These are phyloP conservation scores for Delphinapterus leucas DNA, from an alignment of 2,113 vertebrate species.

Conservation along the genomic window DNA sequence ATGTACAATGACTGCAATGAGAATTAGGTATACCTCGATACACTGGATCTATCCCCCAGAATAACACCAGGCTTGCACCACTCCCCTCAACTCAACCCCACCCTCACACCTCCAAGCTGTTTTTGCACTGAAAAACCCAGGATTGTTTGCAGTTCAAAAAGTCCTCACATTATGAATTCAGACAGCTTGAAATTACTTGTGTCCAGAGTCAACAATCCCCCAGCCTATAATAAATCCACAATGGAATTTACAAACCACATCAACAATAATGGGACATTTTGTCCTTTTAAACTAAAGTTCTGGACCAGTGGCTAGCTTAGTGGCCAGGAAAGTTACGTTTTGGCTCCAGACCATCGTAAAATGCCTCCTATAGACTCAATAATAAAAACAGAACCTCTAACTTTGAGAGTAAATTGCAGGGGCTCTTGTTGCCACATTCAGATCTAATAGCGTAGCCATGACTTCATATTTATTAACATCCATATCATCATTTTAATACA, in stretches of 20 bases:
- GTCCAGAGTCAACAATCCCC: not conserved
- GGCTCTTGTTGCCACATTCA: slow-evolving; percentile 64
- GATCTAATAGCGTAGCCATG: slow-evolving; percentile 69
- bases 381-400: slow-evolving; percentile 29
- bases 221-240: not conserved
- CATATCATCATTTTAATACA: slow-evolving; percentile 77
- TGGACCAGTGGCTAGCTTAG: not conserved
- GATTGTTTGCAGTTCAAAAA: not conserved
- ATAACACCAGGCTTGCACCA: not conserved
- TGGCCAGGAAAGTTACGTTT: not conserved
- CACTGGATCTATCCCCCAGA: not conserved
- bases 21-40: not conserved
- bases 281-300: slow-evolving; percentile 36
- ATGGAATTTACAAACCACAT: slow-evolving; percentile 23
- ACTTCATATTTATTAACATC: slow-evolving; percentile 80
- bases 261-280: not conserved
- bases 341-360: not conserved
- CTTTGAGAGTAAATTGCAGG: not conserved
- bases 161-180: slow-evolving; percentile 3
- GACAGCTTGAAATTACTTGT: slow-evolving; percentile 34
- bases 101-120: not conserved
- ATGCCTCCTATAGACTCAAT: not conserved
- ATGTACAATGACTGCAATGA: not conserved
- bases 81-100: not conserved
- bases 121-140: not conserved